Evolutionary conservation across 2,797 vertebrate species (phyloP).

Genomic region (Tenualosa thibaudeaui): DNA sequence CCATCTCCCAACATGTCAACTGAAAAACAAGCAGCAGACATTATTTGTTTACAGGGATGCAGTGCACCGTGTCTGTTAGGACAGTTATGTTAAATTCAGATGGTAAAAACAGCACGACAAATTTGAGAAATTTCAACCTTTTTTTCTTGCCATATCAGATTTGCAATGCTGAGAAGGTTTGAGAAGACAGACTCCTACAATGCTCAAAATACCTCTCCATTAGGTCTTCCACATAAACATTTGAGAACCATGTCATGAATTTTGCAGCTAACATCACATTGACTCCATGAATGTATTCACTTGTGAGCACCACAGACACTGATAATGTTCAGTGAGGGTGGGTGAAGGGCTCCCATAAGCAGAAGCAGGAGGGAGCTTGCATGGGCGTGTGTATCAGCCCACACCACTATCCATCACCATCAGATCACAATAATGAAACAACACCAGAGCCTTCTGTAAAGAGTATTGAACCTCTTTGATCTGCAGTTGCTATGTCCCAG

Average conservation of each 20-base stretch:
- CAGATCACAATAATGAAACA: not conserved
- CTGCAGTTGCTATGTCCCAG: not conserved
- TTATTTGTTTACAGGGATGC: constrained; percentile 2
- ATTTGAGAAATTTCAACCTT: not conserved
- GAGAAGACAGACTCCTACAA: not conserved
- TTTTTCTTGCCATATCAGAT: not conserved
- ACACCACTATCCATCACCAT: not conserved
- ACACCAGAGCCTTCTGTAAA: not conserved
- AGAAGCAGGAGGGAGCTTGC: not conserved
- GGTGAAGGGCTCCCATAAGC: not conserved
- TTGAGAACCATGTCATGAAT: constrained; percentile 1
- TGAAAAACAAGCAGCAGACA: not conserved
- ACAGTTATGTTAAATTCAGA: not conserved
- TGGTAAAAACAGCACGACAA: not conserved
- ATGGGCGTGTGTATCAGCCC: not conserved
- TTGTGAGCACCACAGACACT: not conserved
- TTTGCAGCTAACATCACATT: not conserved
- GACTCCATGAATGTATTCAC: not conserved
- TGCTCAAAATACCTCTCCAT: not conserved
- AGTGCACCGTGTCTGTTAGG: not conserved
- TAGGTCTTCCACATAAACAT: not conserved
- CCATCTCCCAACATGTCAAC: not conserved
- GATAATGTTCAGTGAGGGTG: not conserved
- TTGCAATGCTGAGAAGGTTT: not conserved
- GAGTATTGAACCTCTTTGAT: not conserved